A percentile compares a stretch with the other conserved stretches of the same genome.
Evolutionary conservation across 2,113 vertebrate species (phyloP).

Genomic region (Gavia stellata): DNA sequence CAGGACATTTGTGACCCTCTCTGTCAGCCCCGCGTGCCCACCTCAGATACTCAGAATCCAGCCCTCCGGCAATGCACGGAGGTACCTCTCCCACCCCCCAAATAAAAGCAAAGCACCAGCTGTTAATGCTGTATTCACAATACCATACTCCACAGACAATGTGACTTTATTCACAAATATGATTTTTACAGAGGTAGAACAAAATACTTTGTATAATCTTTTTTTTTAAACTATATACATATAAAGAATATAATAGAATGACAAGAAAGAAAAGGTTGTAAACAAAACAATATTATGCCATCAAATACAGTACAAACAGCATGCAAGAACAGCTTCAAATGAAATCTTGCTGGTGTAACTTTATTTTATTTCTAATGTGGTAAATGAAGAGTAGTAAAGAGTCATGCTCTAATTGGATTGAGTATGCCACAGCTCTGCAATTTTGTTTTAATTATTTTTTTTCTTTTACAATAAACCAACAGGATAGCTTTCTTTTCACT

Average conservation of each 20-base stretch:
- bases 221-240: slow-evolving; percentile 65
- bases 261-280: slow-evolving; percentile 25
- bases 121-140: slow-evolving; percentile 59
- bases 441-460: slow-evolving; percentile 35
- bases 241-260: slow-evolving; percentile 59
- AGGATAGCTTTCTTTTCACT: slow-evolving; percentile 24
- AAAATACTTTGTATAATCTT: slow-evolving; percentile 76
- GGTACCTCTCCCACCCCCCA: neutral
- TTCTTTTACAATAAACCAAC: slow-evolving; percentile 17
- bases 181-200: slow-evolving; percentile 79
- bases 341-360: slow-evolving; percentile 64
- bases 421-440: slow-evolving; percentile 24
- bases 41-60: neutral
- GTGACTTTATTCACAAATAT: slow-evolving; percentile 81
- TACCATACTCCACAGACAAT: slow-evolving; percentile 69
- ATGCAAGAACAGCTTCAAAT: slow-evolving; percentile 62
- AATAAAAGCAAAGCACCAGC: slow-evolving; percentile 47
- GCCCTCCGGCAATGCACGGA: neutral
- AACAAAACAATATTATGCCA: slow-evolving; percentile 52
- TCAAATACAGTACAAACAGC: slow-evolving; percentile 63
- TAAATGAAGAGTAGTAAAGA: slow-evolving; percentile 53
- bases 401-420: slow-evolving; percentile 43
- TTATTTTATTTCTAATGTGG: slow-evolving; percentile 26
- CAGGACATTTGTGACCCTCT: neutral
- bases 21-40: neutral